Evolutionary conservation across 1,140 invertebrate species (phyloP).

Genomic region (Drosophila nasuta): DNA sequence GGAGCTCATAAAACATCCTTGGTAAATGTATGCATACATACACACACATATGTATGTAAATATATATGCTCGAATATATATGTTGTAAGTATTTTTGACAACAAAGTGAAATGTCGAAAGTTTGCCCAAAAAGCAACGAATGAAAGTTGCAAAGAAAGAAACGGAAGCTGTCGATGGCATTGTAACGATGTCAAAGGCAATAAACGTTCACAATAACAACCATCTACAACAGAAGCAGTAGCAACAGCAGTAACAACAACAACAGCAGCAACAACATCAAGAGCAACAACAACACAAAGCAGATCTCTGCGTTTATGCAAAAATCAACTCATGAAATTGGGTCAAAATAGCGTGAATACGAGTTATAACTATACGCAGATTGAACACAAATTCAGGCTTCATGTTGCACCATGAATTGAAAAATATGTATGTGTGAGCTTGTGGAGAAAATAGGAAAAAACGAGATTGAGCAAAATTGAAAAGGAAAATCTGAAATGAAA

Average conservation of each 20-base stretch:
- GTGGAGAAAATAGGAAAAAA: neutral
- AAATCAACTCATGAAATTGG: constrained; percentile 36
- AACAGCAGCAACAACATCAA: constrained; percentile 10
- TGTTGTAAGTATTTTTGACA: constrained; percentile 43
- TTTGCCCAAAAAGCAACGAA: constrained; percentile 49
- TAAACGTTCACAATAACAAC: constrained; percentile 54
- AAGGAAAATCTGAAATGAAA: constrained; percentile 2
- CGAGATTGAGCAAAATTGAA: neutral
- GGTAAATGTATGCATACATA: constrained; percentile 28
- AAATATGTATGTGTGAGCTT: neutral
- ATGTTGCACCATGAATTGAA: constrained; percentile 7
- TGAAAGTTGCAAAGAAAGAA: constrained; percentile 29
- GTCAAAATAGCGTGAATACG: constrained; percentile 21
- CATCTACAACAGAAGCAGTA: constrained; percentile 33
- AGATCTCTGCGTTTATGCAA: constrained; percentile 30
- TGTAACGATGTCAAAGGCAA: constrained; percentile 77
- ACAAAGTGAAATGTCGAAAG: constrained; percentile 63
- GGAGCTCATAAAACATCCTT: constrained; percentile 76
- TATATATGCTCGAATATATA: constrained; percentile 12
- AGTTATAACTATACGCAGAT: constrained; percentile 10
- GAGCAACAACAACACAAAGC: constrained; percentile 10
- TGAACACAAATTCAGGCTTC: constrained; percentile 10
- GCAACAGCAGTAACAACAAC: constrained; percentile 14
- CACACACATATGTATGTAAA: constrained; percentile 18
- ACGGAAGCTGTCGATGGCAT: constrained; percentile 75